Conservation (phyloP, 2,797 vertebrate genomes). For the Spheniscus humboldti region DNA sequence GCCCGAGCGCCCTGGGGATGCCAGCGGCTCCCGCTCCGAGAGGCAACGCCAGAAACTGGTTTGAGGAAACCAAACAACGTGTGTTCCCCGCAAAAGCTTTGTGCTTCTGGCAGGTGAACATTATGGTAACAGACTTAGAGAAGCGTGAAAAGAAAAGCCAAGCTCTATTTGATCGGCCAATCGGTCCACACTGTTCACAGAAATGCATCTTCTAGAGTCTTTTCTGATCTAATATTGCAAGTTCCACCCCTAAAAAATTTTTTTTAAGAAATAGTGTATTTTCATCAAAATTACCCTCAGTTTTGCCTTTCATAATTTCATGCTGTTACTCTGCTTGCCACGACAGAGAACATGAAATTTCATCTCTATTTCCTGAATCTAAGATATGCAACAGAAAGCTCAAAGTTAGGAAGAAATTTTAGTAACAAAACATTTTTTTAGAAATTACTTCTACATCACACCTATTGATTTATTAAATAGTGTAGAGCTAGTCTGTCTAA, state of each 20-base stretch:
- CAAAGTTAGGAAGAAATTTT: neutral
- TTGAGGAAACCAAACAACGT: fast-evolving
- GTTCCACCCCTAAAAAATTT: neutral
- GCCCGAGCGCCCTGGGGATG: fast-evolving
- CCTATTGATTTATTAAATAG: neutral
- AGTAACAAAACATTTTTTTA: neutral
- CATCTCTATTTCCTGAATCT: neutral
- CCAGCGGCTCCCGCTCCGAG: fast-evolving
- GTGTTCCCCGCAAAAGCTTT: fast-evolving
- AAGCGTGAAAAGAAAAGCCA: neutral
- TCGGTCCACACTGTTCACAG: fast-evolving
- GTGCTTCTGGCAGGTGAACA: neutral
- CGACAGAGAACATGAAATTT: neutral
- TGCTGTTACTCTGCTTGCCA: neutral
- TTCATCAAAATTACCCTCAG: neutral
- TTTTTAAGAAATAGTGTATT: neutral
- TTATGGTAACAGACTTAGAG: neutral
- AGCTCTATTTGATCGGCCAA: neutral
- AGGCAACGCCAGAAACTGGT: fast-evolving
- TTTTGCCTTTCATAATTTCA: neutral
- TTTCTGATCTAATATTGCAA: neutral
- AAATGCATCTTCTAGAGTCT: neutral
- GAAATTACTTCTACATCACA: neutral
- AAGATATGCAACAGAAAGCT: neutral
- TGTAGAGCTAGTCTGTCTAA: neutral